A percentile compares a stretch with the other conserved stretches of the same genome.
These are phyloP conservation scores for Xenopus tropicalis DNA, from an alignment of 2,113 vertebrate species.

Conservation along the genomic window UCB_Xtro_10.0 CM004452.2:12597001-12597500, in stretches of 20 bases:
- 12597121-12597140: constrained; percentile 89
- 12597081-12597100: constrained; percentile 93
- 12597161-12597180: constrained; percentile 95
- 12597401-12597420: too few relatives aligned
- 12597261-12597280: constrained; percentile 89
- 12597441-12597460: too few relatives aligned
- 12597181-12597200: constrained; percentile 98
- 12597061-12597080: constrained; percentile 99
- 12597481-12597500: too few relatives aligned
- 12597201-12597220: constrained; percentile 98
- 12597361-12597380: too few relatives aligned
- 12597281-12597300: constrained; percentile 93
- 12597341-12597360: constrained; percentile 31
- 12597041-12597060: constrained; percentile 94
- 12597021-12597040: constrained; percentile 90
- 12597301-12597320: constrained; percentile 91
- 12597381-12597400: too few relatives aligned
- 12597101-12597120: constrained; percentile 94
- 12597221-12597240: constrained; percentile 89
- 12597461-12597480: too few relatives aligned
- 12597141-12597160: constrained; percentile 85
- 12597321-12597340: constrained; percentile 89
- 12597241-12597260: constrained; percentile 91
- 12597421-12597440: too few relatives aligned
- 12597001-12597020: constrained; percentile 75